Base-by-base conservation (phyloP, 53 echinoderm and acorn worm genomes). In the Holothuria leucospilota region DNA sequence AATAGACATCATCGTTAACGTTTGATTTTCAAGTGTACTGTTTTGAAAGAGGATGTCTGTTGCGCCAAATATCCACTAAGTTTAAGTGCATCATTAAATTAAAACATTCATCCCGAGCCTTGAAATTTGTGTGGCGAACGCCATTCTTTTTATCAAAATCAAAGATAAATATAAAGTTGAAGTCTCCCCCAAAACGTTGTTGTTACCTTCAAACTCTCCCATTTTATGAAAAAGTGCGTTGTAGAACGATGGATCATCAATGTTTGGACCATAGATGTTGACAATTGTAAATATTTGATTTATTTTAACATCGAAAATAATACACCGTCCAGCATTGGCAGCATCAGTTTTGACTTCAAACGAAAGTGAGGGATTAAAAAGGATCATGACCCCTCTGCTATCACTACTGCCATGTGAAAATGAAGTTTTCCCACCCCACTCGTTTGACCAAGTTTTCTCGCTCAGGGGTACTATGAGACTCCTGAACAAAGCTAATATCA, bases 61-160 rank as follows among this genome's bases (percentile, higher is more conserved):
- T 20, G 25, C 68, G 24, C 24, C 24, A 68, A 68, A 68, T 68
- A 20, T n/a, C n/a, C n/a, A n/a, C n/a, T n/a, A n/a, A n/a, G n/a
- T n/a, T n/a, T n/a, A n/a, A n/a, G n/a, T n/a, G n/a, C n/a, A n/a
- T n/a, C n/a, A n/a, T 34, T 34, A 34, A 34, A 34, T 34, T 34
- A 23, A 69, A 2, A 69, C 28, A 69, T 69, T 69, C 69, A 1
- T 69, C 69, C 29, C 69, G 69, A 69, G 69, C 28, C 29, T 69
- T 69, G 29, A 69, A 69, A 8, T 69, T 69, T 69, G n/a, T 69
- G 5, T 27, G 69, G 28, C 69, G 69, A 15, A 69, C 69, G 2
- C 69, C 69, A 69, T 69, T 69, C 69, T 69, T 69, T 69, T 69
- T 69, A 15, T 24, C 28, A n/a, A 69, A 6, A 27, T 24, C 28